Conservation (phyloP, 2,888 invertebrate species). For the Erebia epiphron region DNA sequence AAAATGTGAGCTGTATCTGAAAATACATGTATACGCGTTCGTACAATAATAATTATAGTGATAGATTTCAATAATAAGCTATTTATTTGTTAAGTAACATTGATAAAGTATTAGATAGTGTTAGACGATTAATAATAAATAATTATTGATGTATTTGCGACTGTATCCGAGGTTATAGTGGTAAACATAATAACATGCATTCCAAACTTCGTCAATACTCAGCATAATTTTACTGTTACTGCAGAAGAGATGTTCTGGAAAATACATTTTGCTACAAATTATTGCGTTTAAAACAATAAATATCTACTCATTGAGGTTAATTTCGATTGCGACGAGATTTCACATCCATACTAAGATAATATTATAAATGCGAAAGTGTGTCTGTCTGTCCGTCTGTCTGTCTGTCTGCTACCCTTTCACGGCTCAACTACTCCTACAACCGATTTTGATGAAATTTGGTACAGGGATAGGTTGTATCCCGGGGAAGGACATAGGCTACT, state of each 20-base stretch:
- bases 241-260: neutral
- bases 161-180: slow-evolving; percentile 42
- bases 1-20: slow-evolving; percentile 71
- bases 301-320: neutral
- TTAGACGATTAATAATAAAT: slow-evolving; percentile 40
- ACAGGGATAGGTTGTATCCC: no score
- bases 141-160: slow-evolving; percentile 55
- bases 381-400: no score
- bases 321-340: neutral
- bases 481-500: no score
- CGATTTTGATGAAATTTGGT: no score
- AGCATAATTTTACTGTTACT: slow-evolving; percentile 25
- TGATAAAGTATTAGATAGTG: slow-evolving; percentile 58
- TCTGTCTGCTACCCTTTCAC: no score
- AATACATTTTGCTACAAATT: neutral
- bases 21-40: slow-evolving; percentile 81
- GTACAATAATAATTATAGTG: slow-evolving; percentile 78
- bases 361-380: no score
- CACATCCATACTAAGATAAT: no score
- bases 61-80: slow-evolving; percentile 67
- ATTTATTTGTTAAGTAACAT: slow-evolving; percentile 72
- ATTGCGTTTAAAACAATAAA: neutral
- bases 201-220: slow-evolving; percentile 28
- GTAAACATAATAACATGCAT: slow-evolving; percentile 33
- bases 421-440: no score